Evolutionary conservation across 2,888 invertebrate species (phyloP).

Genomic region (Standfussiana lucernea): DNA sequence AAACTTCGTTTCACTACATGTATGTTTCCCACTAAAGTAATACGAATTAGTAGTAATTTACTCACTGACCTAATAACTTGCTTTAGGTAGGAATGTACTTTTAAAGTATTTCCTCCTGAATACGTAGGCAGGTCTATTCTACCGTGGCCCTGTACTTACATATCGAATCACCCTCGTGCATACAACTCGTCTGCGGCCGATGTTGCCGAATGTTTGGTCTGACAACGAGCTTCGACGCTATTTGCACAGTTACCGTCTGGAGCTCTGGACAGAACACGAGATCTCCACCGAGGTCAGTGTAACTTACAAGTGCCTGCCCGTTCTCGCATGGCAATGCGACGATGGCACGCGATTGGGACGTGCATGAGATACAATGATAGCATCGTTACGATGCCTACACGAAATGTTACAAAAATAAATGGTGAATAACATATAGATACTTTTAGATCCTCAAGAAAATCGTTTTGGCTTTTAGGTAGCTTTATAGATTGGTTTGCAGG

Average conservation of each 20-base stretch:
- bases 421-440: not conserved
- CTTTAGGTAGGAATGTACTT: not conserved
- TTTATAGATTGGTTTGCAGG: not conserved
- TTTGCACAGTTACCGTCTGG: slow-evolving; percentile 53
- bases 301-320: slow-evolving; percentile 42
- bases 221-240: slow-evolving; percentile 46
- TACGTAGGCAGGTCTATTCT: not conserved
- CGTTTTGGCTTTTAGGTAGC: not conserved
- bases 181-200: slow-evolving; percentile 34
- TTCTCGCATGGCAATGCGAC: slow-evolving; percentile 40
- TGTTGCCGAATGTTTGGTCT: slow-evolving; percentile 35
- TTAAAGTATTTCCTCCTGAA: not conserved
- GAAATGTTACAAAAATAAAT: slow-evolving; percentile 7
- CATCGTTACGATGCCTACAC: slow-evolving; percentile 5
- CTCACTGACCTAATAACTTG: not conserved
- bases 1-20: not conserved
- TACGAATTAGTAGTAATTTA: not conserved
- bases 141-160: not conserved
- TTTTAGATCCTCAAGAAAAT: not conserved
- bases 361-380: slow-evolving; percentile 13
- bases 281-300: slow-evolving; percentile 58
- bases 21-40: not conserved
- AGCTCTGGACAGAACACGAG: slow-evolving; percentile 44
- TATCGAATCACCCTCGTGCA: slow-evolving; percentile 44
- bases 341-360: slow-evolving; percentile 44